A percentile compares a stretch with the other conserved stretches of the same genome.
Evolutionary conservation across 2,888 invertebrate genomes (phyloP).

Genomic region (Norana najaformis): DNA sequence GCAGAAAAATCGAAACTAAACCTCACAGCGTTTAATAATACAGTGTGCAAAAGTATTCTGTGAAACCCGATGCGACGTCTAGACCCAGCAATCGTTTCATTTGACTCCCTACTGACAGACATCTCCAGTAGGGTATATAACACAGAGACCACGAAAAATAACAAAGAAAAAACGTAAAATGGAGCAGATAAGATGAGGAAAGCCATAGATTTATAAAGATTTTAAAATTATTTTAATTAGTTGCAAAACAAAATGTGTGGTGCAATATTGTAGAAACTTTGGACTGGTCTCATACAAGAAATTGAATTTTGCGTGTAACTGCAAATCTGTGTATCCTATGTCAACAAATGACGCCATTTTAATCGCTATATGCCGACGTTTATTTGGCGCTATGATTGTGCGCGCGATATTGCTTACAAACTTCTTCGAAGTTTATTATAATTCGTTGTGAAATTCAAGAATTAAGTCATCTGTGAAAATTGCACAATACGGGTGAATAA

Average conservation of each 20-base stretch:
- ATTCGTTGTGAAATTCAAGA: neutral
- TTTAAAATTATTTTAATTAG: neutral
- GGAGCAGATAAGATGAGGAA: neutral
- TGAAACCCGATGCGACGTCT: neutral
- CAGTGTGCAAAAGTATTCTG: neutral
- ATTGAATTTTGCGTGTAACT: neutral
- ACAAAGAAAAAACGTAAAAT: neutral
- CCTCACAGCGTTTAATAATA: too few relatives aligned
- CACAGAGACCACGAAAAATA: neutral
- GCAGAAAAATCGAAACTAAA: too few relatives aligned
- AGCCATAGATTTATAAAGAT: neutral
- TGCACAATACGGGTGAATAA: neutral
- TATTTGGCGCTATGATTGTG: neutral
- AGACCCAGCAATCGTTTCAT: neutral
- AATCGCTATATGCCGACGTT: neutral
- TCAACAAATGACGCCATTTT: conserved; percentile 4
- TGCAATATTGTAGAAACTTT: neutral
- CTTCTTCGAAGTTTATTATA: neutral
- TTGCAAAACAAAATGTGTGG: neutral
- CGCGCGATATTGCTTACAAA: rapidly evolving
- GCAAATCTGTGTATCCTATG: neutral
- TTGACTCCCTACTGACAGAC: too few relatives aligned
- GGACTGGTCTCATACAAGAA: neutral
- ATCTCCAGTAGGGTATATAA: too few relatives aligned
- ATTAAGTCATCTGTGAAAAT: neutral